Evolutionary conservation across 2,797 vertebrate species (phyloP), one percentile per base, ranked within the genome.

Genomic region (Cuniculus paca): DNA sequence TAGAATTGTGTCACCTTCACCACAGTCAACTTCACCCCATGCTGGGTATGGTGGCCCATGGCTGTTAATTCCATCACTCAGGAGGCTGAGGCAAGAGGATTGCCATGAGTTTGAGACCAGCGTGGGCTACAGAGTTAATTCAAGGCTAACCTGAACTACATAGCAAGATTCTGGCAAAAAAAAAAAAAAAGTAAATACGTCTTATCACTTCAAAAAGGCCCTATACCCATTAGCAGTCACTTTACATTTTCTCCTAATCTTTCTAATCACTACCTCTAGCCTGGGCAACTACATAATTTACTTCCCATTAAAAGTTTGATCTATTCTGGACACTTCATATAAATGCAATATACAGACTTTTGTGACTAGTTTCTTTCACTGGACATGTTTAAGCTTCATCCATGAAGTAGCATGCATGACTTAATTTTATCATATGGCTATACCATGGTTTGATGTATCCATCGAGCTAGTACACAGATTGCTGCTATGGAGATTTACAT

Each of bases 391-490:
- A 65, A 65, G 61, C 31, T 65, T n/a, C 63, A 65, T 65, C 31
- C 9, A 13, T 65, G 63, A 65, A 65, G 63, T 65, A n/a, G 63
- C 63, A 65, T n/a, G 34, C 16, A 19, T n/a, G 14, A n/a, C 34
- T n/a, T n/a, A n/a, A 65, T 65, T 65, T 65, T 65, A 65, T 19
- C n/a, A 14, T n/a, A n/a, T n/a, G 34, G 34, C 34, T n/a, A 4
- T 65, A 19, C 34, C 34, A n/a, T 6, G 31, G 16, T 65, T n/a
- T 65, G n/a, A 65, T n/a, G n/a, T n/a, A 65, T 34, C 14, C n/a
- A 17, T 65, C 61, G 28, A 75, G 50, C 50, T 88, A 60, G 80
- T 89, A 79, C 80, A 36, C 89, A 83, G 79, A 79, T 84, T 80
- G 61, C 60, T 84, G 9, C 56, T 79, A 34, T 81, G 56, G 80